Percentiles rank a stretch among this genome's conserved stretches.
phyloP scores from a whole-genome alignment of 1,140 invertebrate species.

The Cotesia vestalis region DNA sequence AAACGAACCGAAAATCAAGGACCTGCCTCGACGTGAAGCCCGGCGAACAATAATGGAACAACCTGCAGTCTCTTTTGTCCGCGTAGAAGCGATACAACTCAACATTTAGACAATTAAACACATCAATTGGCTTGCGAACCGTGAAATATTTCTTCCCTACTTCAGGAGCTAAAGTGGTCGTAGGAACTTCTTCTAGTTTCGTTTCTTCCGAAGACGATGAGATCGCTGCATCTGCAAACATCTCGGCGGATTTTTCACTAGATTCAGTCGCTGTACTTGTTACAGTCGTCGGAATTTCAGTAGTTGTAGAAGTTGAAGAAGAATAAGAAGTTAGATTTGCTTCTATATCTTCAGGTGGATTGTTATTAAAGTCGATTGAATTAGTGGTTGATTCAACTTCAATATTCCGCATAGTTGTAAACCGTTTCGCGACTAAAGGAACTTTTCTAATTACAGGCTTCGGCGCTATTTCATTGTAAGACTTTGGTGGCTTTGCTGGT shows the following conservation, averaged over 20 bases:
- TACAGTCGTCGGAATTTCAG: not conserved
- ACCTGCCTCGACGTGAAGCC: conserved; percentile 68
- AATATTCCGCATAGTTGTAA: not conserved
- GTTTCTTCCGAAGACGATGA: not conserved
- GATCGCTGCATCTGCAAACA: too few relatives aligned
- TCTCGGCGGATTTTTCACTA: too few relatives aligned
- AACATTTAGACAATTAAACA: conserved; percentile 69
- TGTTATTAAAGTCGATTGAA: not conserved
- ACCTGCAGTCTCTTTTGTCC: conserved; percentile 68
- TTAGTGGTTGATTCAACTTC: conserved; percentile 6
- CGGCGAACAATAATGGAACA: conserved; percentile 71
- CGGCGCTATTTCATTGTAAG: conserved; percentile 57
- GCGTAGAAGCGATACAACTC: conserved; percentile 69
- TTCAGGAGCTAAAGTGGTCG: not conserved
- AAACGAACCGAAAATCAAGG: conserved; percentile 70
- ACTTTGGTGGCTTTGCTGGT: conserved; percentile 55
- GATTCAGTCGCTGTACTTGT: not conserved
- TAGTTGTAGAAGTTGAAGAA: not conserved
- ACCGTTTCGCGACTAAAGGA: conserved; percentile 44
- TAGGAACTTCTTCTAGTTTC: not conserved
- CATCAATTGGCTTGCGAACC: conserved; percentile 25
- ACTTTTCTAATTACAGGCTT: conserved; percentile 59
- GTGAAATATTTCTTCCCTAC: not conserved
- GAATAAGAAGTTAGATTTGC: not conserved
- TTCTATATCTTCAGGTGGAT: not conserved